phyloP scores from a whole-genome alignment of 2,113 vertebrate genomes.

The Catharus minimus region DNA sequence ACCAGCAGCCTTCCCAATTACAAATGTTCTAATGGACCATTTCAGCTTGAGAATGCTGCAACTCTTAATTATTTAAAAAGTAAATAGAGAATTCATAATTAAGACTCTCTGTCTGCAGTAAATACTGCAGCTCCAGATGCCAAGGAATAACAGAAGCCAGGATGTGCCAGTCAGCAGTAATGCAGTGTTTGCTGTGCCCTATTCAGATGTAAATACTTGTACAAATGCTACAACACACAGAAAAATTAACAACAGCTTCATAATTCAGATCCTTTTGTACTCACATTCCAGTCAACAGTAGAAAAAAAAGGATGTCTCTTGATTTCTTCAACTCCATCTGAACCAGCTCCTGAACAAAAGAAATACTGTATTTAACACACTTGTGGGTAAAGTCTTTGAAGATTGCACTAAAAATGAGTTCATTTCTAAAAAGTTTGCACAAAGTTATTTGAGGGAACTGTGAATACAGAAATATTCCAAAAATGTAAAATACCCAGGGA shows the following conservation, averaged over 20 bases:
- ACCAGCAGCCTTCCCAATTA: not conserved
- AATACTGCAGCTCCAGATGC: not conserved
- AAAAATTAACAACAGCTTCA: not conserved
- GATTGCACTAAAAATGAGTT: not conserved
- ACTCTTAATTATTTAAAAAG: not conserved
- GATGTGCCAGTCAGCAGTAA: not conserved
- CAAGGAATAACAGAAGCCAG: not conserved
- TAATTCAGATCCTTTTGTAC: conserved; percentile 39
- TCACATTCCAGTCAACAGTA: conserved; percentile 98
- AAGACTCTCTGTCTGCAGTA: not conserved
- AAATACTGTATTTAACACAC: not conserved
- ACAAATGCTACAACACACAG: not conserved
- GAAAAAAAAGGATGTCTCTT: conserved; percentile 96
- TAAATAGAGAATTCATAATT: not conserved
- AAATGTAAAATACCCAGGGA: not conserved
- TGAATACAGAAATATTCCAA: not conserved
- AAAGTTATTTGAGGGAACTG: not conserved
- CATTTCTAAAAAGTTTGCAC: not conserved
- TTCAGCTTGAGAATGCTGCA: not conserved
- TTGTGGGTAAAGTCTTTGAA: not conserved
- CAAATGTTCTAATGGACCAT: not conserved
- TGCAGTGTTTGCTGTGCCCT: not conserved
- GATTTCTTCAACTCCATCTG: conserved; percentile 97
- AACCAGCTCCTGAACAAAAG: conserved; percentile 84
- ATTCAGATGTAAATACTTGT: not conserved